Evolutionary conservation across 2,888 invertebrate species (phyloP).

Genomic region (Cacoxenus indagator): DNA sequence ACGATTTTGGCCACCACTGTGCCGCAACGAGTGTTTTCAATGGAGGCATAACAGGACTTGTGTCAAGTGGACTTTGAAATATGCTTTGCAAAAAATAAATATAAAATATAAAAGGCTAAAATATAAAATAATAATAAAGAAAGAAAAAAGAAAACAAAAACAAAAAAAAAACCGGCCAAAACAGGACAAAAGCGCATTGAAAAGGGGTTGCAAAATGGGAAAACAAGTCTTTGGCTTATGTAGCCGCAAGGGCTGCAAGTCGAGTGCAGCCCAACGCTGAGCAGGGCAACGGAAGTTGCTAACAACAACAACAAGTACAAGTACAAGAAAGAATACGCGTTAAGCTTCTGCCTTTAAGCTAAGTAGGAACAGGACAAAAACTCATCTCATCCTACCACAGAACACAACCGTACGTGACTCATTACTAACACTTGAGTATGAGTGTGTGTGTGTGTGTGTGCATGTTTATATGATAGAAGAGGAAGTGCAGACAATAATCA

Average conservation of each 20-base stretch:
- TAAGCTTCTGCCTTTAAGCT: not conserved
- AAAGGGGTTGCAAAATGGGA: not conserved
- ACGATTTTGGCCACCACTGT: not conserved
- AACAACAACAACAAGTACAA: not conserved
- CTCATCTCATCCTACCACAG: not conserved
- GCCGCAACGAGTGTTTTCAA: not conserved
- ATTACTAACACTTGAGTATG: not conserved
- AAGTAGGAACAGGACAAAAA: not conserved
- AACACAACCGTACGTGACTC: constrained; percentile 13
- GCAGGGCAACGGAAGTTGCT: not conserved
- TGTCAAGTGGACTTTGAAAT: not conserved
- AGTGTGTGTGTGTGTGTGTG: not conserved
- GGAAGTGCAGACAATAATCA: not conserved
- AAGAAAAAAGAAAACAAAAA: not conserved
- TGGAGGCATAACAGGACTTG: not conserved
- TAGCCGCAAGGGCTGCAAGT: constrained; percentile 10
- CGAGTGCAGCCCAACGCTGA: constrained; percentile 2
- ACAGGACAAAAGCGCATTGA: not conserved
- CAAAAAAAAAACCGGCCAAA: not conserved
- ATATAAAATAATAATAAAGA: not conserved
- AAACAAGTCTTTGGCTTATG: constrained; percentile 10
- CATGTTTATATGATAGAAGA: not conserved
- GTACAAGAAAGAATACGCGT: not conserved
- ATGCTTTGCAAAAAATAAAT: not conserved
- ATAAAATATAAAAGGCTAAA: not conserved